These are phyloP conservation scores for Syrmaticus mikado DNA, from an alignment of 2,113 vertebrate genomes.

Conservation along the genomic window DNA sequence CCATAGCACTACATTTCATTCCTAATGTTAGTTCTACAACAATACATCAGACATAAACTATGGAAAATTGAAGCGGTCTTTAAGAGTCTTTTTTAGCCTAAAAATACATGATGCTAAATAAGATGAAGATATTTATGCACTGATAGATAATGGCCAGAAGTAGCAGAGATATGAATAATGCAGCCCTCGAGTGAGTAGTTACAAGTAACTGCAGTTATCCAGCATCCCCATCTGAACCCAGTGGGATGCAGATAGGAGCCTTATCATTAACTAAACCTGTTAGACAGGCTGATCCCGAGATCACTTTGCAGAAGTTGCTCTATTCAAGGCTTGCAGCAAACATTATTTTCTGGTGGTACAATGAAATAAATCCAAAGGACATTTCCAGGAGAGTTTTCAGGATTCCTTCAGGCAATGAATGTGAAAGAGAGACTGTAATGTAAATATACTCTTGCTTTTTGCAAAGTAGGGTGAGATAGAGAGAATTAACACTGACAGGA, in stretches of 20 bases:
- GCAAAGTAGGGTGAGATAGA: background rate
- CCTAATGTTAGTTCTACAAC: background rate
- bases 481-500: background rate
- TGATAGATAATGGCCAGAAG: conserved; percentile 12
- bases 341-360: conserved; percentile 28
- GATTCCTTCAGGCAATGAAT: conserved; percentile 50
- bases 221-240: background rate
- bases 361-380: conserved; percentile 48
- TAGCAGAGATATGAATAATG: background rate
- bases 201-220: background rate
- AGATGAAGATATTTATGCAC: conserved; percentile 3
- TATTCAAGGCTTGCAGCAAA: conserved; percentile 37
- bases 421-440: conserved; percentile 9
- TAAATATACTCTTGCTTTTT: background rate
- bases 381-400: conserved; percentile 36
- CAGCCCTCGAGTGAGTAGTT: background rate
- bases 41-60: background rate
- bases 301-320: conserved; percentile 27
- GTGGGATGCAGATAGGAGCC: conserved; percentile 16
- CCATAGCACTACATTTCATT: background rate
- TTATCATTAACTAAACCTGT: background rate
- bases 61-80: background rate
- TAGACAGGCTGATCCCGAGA: conserved; percentile 8
- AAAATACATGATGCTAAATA: background rate
- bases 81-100: background rate